Conservation (phyloP, 2,888 invertebrate species). For the Drosophila affinis region DNA sequence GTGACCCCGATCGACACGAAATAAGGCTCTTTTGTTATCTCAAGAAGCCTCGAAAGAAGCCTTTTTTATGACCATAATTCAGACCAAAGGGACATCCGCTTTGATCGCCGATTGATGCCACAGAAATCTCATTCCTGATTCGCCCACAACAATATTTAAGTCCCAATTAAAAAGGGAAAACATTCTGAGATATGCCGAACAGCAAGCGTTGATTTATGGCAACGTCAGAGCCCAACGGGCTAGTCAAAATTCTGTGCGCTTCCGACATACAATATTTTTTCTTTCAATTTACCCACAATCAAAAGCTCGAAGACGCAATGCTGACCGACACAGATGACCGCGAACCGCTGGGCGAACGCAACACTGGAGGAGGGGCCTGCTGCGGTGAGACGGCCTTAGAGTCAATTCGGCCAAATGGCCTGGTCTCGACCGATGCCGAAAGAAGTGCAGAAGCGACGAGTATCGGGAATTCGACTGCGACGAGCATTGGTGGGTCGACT, state of each 20-base stretch:
- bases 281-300: neutral
- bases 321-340: neutral
- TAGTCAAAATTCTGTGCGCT: neutral
- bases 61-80: too few species aligned
- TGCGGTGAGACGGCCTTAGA: neutral
- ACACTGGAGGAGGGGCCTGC: neutral
- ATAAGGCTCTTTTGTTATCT: too few species aligned
- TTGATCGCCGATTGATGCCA: neutral
- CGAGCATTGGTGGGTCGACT: neutral
- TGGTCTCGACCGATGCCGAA: neutral
- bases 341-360: neutral
- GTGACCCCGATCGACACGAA: too few species aligned
- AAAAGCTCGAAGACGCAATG: neutral
- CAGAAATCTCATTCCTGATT: too few species aligned
- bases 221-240: too few species aligned
- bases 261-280: neutral
- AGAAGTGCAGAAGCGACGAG: neutral
- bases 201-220: too few species aligned
- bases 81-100: too few species aligned
- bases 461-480: neutral
- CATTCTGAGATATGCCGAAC: too few species aligned
- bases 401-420: neutral
- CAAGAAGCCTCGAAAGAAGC: too few species aligned
- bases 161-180: too few species aligned
- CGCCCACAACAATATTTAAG: too few species aligned